These are phyloP conservation scores for Danio kyathit DNA, from an alignment of 2,797 vertebrate genomes.

Conservation along the genomic window DNA sequence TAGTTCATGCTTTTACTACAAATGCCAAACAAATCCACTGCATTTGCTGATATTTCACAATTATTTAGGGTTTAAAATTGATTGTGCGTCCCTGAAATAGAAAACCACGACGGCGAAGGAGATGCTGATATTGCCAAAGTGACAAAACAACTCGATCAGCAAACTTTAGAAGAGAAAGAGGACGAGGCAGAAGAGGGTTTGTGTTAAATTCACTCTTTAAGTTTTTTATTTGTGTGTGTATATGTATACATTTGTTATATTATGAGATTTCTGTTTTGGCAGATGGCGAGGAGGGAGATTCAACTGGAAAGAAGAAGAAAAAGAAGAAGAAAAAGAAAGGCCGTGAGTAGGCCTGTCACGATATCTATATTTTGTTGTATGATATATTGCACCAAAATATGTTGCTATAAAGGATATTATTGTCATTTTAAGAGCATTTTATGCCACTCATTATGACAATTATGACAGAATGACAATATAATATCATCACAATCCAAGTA, in stretches of 20 bases:
- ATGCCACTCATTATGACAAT: too few relatives aligned
- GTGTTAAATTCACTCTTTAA: slow-evolving; percentile 37
- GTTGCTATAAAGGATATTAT: too few relatives aligned
- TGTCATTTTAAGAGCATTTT: too few relatives aligned
- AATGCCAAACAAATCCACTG: too few relatives aligned
- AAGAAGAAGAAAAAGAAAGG: slow-evolving; percentile 99
- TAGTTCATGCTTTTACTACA: too few relatives aligned
- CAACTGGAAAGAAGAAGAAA: slow-evolving; percentile 92
- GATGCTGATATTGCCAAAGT: slow-evolving; percentile 81
- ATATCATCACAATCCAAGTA: too few relatives aligned
- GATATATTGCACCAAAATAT: too few relatives aligned
- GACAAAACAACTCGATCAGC: slow-evolving; percentile 89
- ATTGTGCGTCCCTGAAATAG: slow-evolving; percentile 68
- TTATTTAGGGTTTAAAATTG: too few relatives aligned
- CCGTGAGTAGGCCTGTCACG: too few relatives aligned
- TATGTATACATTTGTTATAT: background rate
- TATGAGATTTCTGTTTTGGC: slow-evolving; percentile 56
- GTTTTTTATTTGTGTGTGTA: background rate
- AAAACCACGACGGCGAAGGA: slow-evolving; percentile 83
- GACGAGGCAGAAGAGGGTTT: slow-evolving; percentile 94
- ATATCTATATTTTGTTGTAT: too few relatives aligned
- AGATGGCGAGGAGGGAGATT: slow-evolving; percentile 95
- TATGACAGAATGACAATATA: too few relatives aligned
- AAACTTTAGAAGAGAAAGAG: slow-evolving; percentile 89
- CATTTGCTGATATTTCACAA: too few relatives aligned